Percentiles rank a stretch among this genome's conserved stretches.
These are phyloP conservation scores for Gambelia wislizenii DNA, from an alignment of 2,797 vertebrate species.

Conservation along the genomic window DNA sequence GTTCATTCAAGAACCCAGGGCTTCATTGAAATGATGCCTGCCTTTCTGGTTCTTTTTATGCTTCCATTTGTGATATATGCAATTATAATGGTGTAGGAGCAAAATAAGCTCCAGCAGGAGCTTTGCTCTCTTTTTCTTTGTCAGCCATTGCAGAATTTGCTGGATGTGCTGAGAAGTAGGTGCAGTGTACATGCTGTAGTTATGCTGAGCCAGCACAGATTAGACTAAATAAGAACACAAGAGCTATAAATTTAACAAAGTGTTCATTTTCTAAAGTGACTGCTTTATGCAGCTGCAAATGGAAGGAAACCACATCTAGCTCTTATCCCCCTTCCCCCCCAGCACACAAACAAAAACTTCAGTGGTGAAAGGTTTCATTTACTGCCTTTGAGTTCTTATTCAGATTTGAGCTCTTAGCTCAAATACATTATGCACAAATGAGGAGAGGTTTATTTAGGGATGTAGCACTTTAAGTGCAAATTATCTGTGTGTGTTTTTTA, in stretches of 20 bases:
- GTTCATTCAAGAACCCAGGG: conserved; percentile 20
- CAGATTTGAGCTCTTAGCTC: conserved; percentile 64
- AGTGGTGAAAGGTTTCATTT: conserved; percentile 64
- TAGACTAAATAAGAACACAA: conserved; percentile 76
- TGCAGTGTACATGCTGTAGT: conserved; percentile 52
- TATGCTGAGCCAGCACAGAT: conserved; percentile 78
- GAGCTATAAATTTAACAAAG: conserved; percentile 78
- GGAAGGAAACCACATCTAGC: conserved; percentile 71
- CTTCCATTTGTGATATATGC: conserved; percentile 49
- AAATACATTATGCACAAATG: conserved; percentile 51
- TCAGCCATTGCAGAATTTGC: conserved; percentile 59
- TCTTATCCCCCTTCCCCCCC: conserved; percentile 26
- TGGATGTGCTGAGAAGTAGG: conserved; percentile 57
- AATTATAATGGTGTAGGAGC: conserved; percentile 55
- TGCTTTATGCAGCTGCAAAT: conserved; percentile 79
- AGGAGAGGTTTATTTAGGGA: conserved; percentile 22
- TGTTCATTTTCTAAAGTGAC: conserved; percentile 80
- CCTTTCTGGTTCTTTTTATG: conserved; percentile 53
- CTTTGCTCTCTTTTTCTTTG: conserved; percentile 44
- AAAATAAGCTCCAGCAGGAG: conserved; percentile 46
- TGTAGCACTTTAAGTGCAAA: conserved; percentile 42
- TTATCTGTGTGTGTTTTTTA: neutral
- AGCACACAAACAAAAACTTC: conserved; percentile 60
- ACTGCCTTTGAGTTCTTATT: conserved; percentile 60
- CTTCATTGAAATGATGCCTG: conserved; percentile 51